phyloP scores from a whole-genome alignment of 2,113 vertebrate species.

The Xiphorhynchus elegans region DNA sequence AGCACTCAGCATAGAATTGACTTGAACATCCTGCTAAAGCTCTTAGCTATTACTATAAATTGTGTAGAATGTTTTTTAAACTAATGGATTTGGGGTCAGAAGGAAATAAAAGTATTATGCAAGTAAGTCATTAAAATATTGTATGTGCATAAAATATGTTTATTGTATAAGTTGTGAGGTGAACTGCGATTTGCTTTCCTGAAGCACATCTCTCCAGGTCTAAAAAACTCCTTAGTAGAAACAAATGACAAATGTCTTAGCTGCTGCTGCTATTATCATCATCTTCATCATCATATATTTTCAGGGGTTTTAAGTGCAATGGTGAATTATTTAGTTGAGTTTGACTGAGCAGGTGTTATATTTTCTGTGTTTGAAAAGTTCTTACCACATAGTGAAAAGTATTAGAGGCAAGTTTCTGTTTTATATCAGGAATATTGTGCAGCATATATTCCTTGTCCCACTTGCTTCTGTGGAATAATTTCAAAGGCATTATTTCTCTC shows the following conservation, averaged over 20 bases:
- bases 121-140: neutral
- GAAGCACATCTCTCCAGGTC: neutral
- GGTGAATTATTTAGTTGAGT: neutral
- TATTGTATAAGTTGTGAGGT: neutral
- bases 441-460: neutral
- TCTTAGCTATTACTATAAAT: neutral
- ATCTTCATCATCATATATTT: neutral
- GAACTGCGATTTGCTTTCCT: neutral
- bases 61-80: neutral
- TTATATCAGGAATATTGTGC: neutral
- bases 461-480: neutral
- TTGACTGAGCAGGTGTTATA: neutral
- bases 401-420: neutral
- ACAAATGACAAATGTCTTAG: neutral
- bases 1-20: neutral
- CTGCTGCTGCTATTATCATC: neutral
- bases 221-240: neutral
- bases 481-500: neutral
- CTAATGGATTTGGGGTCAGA: neutral
- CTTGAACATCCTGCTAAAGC: neutral
- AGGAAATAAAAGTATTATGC: neutral
- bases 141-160: neutral
- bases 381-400: neutral
- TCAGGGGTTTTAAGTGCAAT: neutral
- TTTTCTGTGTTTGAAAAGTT: neutral